A percentile compares a stretch with the other conserved stretches of the same genome.
These are phyloP conservation scores for Geotrypetes seraphini DNA, from an alignment of 2,797 vertebrate genomes.

Conservation along the genomic window DNA sequence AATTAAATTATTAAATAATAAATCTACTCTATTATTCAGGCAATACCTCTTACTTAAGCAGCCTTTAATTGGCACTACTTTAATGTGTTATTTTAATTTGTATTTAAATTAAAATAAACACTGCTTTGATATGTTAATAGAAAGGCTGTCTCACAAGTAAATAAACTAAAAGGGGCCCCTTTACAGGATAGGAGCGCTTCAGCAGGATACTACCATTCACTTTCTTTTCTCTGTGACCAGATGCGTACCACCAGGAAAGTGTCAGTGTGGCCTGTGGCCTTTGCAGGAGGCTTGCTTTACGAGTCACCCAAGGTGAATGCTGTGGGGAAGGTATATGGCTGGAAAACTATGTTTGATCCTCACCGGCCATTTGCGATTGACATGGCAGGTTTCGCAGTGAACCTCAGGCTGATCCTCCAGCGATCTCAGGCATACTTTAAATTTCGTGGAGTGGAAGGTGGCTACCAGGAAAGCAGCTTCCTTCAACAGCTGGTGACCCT, in stretches of 20 bases:
- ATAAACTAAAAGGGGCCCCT: too few relatives aligned
- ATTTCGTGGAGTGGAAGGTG: constrained; percentile 89
- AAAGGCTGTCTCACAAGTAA: too few relatives aligned
- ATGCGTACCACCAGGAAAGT: constrained; percentile 92
- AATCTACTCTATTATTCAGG: too few relatives aligned
- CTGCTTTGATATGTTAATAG: too few relatives aligned
- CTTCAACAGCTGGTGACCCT: constrained; percentile 92
- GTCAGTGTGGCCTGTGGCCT: constrained; percentile 95
- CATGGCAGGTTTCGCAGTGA: constrained; percentile 96
- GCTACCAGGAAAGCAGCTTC: constrained; percentile 96
- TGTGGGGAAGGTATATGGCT: constrained; percentile 92
- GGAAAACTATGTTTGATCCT: constrained; percentile 95
- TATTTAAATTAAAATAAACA: too few relatives aligned
- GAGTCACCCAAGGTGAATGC: constrained; percentile 92
- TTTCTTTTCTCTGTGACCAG: constrained; percentile 41
- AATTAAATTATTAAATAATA: too few relatives aligned
- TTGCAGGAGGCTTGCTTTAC: constrained; percentile 87
- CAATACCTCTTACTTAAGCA: too few relatives aligned
- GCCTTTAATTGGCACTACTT: too few relatives aligned
- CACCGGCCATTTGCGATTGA: constrained; percentile 97
- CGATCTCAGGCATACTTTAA: constrained; percentile 96
- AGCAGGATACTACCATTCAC: too few relatives aligned
- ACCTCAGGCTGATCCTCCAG: constrained; percentile 87
- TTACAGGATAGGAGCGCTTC: rapidly evolving
- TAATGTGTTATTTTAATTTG: too few relatives aligned